These are phyloP conservation scores for Agrochola litura DNA, from an alignment of 2,888 invertebrate genomes.

Conservation along the genomic window DNA sequence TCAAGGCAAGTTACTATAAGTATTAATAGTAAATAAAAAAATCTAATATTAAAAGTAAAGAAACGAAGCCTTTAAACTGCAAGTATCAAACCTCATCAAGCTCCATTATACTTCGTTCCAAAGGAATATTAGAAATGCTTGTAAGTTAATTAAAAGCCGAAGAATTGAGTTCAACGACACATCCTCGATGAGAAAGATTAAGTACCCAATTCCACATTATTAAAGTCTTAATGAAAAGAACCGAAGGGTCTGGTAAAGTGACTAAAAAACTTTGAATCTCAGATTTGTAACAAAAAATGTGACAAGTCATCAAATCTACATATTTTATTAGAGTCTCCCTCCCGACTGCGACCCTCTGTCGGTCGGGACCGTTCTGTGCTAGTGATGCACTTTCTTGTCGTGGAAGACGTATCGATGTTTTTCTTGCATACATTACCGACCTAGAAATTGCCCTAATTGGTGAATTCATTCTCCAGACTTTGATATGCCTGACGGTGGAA, in stretches of 20 bases:
- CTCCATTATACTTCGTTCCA: constrained; percentile 39
- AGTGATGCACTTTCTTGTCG: constrained; percentile 74
- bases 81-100: constrained; percentile 33
- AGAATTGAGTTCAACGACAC: constrained; percentile 55
- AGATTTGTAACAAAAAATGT: constrained; percentile 90
- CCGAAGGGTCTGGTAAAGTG: constrained; percentile 76
- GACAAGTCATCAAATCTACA: constrained; percentile 91
- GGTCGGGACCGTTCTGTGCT: constrained; percentile 77
- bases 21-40: background rate
- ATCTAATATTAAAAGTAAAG: background rate
- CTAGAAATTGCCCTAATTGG: background rate
- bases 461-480: background rate
- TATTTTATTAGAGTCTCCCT: constrained; percentile 89
- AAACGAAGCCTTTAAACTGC: constrained; percentile 28
- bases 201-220: constrained; percentile 72
- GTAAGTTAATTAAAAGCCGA: constrained; percentile 56
- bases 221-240: constrained; percentile 79
- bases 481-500: background rate
- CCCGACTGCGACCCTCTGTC: constrained; percentile 86
- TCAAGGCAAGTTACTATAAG: too few species aligned
- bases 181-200: constrained; percentile 60
- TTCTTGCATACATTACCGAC: background rate
- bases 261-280: constrained; percentile 88
- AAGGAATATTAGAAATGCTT: constrained; percentile 55
- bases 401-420: constrained; percentile 75